Evolutionary conservation across 2,888 invertebrate species (phyloP), one percentile per base, ranked within the genome.

Genomic region (Dicyrtoma fusca): DNA sequence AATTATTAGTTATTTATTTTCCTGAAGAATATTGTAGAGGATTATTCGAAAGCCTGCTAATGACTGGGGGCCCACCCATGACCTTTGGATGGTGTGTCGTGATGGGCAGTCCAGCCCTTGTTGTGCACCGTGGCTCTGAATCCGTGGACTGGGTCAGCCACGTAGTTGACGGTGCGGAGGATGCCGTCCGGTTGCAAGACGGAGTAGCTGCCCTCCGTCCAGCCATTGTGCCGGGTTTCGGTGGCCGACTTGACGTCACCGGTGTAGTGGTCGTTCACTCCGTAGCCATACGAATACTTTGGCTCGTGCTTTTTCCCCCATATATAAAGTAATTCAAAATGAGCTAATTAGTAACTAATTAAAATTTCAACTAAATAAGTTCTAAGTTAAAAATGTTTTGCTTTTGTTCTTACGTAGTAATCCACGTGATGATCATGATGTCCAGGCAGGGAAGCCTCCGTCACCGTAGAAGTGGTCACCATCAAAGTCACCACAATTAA

Each of bases 231-330:
- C 49, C 72, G 61, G 5, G 17, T 19, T 44, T 72, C 72, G 8
- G 26, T 42, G 44, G 72, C 72, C 3, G 65, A 57, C 47, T 74
- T 79, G 13, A 69, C 45, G 57, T 79, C 79, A 47, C 77, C 77
- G 25, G 77, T 77, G 64, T 77, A 73, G 23, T 76, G 76, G 53
- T 79, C 79, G 23, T 77, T 76, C 3, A 77, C 76, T 25, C 75
- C 78, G 25, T 76, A 78, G 17, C 59, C 17, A 49, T 66, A 72
- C 19, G 68, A 61, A 68, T 72, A 72, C 8, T 59, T 53, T 23
- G 68, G 68, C 17, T 65, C 19, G n/a, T 65, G 57, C 70, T 70
- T 34, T 11, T 17, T 23, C 47, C 11, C 10, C 13, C 14, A 42
- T 13, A 8, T 10, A 21, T 26, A 14, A 62, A n/a, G n/a, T 42